Evolutionary conservation across 2,797 vertebrate genomes (phyloP).

Genomic region (Coregonus ussuriensis): DNA sequence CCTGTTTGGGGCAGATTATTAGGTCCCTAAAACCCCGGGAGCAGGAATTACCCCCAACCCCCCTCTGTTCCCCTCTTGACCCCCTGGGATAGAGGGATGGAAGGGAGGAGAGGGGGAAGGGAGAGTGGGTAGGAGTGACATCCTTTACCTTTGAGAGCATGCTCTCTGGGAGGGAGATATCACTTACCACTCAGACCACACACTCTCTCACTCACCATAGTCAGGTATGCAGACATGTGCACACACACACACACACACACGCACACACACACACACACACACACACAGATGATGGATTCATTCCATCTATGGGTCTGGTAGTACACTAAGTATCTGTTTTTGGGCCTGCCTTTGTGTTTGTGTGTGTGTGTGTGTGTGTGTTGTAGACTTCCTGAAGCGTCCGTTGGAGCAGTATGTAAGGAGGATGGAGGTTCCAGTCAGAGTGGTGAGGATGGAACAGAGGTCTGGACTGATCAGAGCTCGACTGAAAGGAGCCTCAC

Average conservation of each 20-base stretch:
- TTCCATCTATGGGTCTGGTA: slow-evolving; percentile 34
- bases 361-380: slow-evolving; percentile 11
- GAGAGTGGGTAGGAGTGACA: background rate
- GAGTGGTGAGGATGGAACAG: slow-evolving; percentile 96
- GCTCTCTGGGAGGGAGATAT: background rate
- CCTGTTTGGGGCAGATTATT: slow-evolving; percentile 74
- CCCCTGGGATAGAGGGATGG: background rate
- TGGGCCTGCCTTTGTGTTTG: background rate
- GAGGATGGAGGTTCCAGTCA: slow-evolving; percentile 90
- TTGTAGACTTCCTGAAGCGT: slow-evolving; percentile 92
- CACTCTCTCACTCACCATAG: too few relatives aligned
- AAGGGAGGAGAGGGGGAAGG: background rate
- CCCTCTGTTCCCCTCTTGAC: background rate
- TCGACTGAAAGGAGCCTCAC: slow-evolving; percentile 93
- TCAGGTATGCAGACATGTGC: too few relatives aligned
- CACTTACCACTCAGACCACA: background rate
- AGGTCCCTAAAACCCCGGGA: slow-evolving; percentile 71
- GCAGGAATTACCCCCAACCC: slow-evolving; percentile 66
- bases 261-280: slow-evolving; percentile 28
- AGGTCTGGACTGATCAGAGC: slow-evolving; percentile 95
- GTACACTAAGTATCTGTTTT: slow-evolving; percentile 5
- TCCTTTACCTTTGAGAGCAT: background rate
- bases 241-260: slow-evolving; percentile 22
- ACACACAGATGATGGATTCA: slow-evolving; percentile 15
- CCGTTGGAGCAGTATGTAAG: slow-evolving; percentile 92